A percentile compares a stretch with the other conserved stretches of the same genome.
phyloP scores from a whole-genome alignment of 2,888 invertebrate genomes.

The Morinoia aosen region DNA sequence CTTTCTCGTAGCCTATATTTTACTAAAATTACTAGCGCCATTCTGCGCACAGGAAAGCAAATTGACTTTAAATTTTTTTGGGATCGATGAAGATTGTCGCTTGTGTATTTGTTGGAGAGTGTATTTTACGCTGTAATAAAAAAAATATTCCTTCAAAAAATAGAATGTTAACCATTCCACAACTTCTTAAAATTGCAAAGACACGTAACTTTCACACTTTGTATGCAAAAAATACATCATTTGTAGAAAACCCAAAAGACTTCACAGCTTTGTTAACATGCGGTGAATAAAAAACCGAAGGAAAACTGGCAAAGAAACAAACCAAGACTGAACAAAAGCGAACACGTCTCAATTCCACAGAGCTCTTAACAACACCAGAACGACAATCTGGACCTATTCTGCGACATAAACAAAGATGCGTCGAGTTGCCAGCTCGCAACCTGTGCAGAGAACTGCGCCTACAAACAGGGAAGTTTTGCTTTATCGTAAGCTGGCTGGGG shows the following conservation, averaged over 20 bases:
- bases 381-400: not conserved
- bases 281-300: not conserved
- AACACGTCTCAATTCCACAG: not conserved
- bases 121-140: too few relatives aligned
- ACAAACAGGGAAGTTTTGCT: not conserved
- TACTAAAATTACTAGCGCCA: too few relatives aligned
- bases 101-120: too few relatives aligned
- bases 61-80: too few relatives aligned
- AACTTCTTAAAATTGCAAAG: too few relatives aligned
- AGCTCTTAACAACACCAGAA: not conserved
- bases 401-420: not conserved
- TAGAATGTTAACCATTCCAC: too few relatives aligned
- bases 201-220: too few relatives aligned
- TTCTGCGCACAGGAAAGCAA: too few relatives aligned
- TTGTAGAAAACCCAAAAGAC: not conserved
- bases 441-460: not conserved
- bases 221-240: too few relatives aligned
- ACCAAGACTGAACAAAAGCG: not conserved
- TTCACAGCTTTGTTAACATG: not conserved
- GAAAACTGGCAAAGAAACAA: not conserved
- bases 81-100: too few relatives aligned
- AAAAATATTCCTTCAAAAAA: too few relatives aligned
- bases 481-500: not conserved
- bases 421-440: not conserved
- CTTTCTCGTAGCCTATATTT: too few relatives aligned